Evolutionary conservation across 1,140 invertebrate species (phyloP).

Genomic region (Drosophila athabasca): DNA sequence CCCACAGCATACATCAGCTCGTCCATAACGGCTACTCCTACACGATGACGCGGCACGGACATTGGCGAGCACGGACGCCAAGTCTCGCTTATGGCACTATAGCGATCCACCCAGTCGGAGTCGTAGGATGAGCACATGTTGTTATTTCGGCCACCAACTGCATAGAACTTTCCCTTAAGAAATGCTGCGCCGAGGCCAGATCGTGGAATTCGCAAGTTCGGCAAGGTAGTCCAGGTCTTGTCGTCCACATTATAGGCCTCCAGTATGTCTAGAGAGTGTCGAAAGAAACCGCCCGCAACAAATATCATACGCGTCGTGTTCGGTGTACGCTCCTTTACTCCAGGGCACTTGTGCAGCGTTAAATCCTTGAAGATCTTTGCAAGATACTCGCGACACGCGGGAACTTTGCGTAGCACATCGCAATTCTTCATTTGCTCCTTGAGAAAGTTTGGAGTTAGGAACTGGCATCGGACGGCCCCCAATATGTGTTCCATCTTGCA

Average conservation of each 20-base stretch:
- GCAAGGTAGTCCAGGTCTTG: conserved; percentile 91
- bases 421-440: conserved; percentile 96
- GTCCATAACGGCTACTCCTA: conserved; percentile 96
- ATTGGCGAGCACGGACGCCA: conserved; percentile 93
- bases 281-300: conserved; percentile 94
- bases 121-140: conserved; percentile 91
- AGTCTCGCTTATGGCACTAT: conserved; percentile 77
- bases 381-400: conserved; percentile 94
- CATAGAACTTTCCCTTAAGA: conserved; percentile 92
- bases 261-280: conserved; percentile 92
- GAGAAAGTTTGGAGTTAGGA: conserved; percentile 94
- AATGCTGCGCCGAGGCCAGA: conserved; percentile 95
- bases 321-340: conserved; percentile 92
- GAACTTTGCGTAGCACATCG: conserved; percentile 93
- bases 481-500: conserved; percentile 94
- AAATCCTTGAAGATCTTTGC: conserved; percentile 95
- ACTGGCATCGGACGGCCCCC: conserved; percentile 94
- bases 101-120: conserved; percentile 90
- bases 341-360: conserved; percentile 91
- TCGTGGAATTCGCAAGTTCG: conserved; percentile 91
- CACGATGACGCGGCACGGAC: conserved; percentile 92
- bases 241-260: conserved; percentile 95
- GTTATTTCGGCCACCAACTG: conserved; percentile 95
- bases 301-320: conserved; percentile 94
- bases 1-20: conserved; percentile 95